Evolutionary conservation across 2,888 invertebrate genomes (phyloP).

Genomic region (Troides helena): DNA sequence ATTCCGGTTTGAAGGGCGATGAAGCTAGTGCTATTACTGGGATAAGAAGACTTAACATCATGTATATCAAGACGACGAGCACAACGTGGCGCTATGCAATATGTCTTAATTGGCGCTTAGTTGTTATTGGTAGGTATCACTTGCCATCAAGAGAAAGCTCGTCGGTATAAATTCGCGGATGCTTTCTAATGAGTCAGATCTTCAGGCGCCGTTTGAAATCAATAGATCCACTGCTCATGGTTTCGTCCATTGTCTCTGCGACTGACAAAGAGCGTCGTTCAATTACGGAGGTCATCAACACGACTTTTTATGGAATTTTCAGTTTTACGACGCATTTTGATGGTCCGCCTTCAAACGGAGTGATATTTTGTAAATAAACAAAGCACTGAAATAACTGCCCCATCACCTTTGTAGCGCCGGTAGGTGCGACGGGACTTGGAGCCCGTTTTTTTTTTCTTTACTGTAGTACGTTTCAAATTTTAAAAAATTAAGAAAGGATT

Average conservation of each 20-base stretch:
- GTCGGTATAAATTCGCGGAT: not conserved
- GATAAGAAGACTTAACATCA: too few species aligned
- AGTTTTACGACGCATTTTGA: slow-evolving; percentile 78
- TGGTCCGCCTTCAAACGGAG: slow-evolving; percentile 80
- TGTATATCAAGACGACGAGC: too few species aligned
- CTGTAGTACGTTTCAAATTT: slow-evolving; percentile 50
- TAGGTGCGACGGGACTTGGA: slow-evolving; percentile 60
- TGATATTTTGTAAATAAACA: slow-evolving; percentile 81
- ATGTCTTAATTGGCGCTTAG: too few species aligned
- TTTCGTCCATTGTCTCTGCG: slow-evolving; percentile 75
- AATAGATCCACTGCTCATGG: slow-evolving; percentile 59
- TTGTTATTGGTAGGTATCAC: too few species aligned
- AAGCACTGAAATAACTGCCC: slow-evolving; percentile 76
- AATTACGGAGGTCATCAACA: slow-evolving; percentile 79
- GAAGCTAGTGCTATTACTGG: too few species aligned
- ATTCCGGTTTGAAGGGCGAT: too few species aligned
- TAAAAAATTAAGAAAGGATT: slow-evolving; percentile 44
- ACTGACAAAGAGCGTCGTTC: slow-evolving; percentile 66
- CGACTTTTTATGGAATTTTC: slow-evolving; percentile 79
- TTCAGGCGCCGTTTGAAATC: slow-evolving; percentile 43
- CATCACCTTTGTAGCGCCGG: slow-evolving; percentile 78
- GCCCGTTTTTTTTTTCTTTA: slow-evolving; percentile 46
- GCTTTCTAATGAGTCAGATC: not conserved
- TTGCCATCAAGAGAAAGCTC: too few species aligned
- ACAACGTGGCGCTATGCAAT: too few species aligned